phyloP scores from a whole-genome alignment of 2,113 vertebrate species.

The Hirundichthys speculiger region DNA sequence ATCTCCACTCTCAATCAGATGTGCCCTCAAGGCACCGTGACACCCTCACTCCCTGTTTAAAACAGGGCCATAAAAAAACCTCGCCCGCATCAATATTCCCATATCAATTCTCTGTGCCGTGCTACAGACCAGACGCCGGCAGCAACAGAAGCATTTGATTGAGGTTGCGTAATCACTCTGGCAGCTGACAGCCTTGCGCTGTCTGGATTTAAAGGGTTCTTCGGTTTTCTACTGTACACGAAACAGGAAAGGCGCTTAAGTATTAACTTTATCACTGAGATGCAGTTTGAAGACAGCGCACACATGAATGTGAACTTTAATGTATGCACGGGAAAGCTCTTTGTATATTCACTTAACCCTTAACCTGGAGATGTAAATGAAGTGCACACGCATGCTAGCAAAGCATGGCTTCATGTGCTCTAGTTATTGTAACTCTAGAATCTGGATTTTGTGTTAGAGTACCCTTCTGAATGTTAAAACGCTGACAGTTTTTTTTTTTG shows the following conservation, averaged over 20 bases:
- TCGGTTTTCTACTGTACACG: slow-evolving; percentile 40
- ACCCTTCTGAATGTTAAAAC: slow-evolving; percentile 18
- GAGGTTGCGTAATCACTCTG: slow-evolving; percentile 54
- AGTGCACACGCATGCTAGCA: slow-evolving; percentile 19
- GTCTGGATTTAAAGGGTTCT: slow-evolving; percentile 53
- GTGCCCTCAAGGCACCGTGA: slow-evolving; percentile 58
- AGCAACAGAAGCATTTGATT: slow-evolving; percentile 46
- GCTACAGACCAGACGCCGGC: slow-evolving; percentile 53
- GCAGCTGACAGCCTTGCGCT: slow-evolving; percentile 31
- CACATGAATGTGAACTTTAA: slow-evolving; percentile 9
- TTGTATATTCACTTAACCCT: slow-evolving; percentile 24
- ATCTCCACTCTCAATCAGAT: slow-evolving; percentile 68
- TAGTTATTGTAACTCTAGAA: slow-evolving; percentile 20
- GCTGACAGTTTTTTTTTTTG: slow-evolving; percentile 11
- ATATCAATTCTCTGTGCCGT: slow-evolving; percentile 54
- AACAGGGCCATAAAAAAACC: slow-evolving; percentile 66
- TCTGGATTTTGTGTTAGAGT: slow-evolving; percentile 30
- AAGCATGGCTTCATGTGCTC: slow-evolving; percentile 52
- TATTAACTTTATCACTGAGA: slow-evolving; percentile 56
- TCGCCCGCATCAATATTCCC: slow-evolving; percentile 68
- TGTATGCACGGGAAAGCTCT: slow-evolving; percentile 11
- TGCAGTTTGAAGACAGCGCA: slow-evolving; percentile 2
- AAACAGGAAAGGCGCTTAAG: slow-evolving; percentile 26
- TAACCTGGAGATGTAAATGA: slow-evolving; percentile 44
- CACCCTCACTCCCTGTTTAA: slow-evolving; percentile 65